Percentiles rank a stretch among this genome's conserved stretches.
Conservation (phyloP, 2,888 invertebrate genomes). For the Cryptops parisi region DNA sequence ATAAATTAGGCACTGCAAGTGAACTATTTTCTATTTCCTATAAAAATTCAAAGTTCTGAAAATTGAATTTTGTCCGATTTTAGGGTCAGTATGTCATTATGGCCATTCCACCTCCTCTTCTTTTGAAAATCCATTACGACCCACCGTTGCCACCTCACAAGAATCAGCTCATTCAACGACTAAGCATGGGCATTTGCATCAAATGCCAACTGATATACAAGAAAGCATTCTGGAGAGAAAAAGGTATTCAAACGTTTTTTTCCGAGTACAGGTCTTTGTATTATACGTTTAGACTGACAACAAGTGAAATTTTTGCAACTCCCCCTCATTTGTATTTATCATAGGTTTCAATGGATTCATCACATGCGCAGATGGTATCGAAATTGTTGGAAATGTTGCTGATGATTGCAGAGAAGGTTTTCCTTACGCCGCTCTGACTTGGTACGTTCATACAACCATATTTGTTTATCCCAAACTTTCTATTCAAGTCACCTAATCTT, state of each 20-base stretch:
- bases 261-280: background rate
- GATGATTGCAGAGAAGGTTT: conserved; percentile 16
- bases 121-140: conserved; percentile 29
- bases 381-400: conserved; percentile 15
- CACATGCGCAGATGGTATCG: conserved; percentile 17
- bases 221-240: conserved; percentile 33
- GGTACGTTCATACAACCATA: too few species aligned
- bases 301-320: too few species aligned
- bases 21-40: too few species aligned
- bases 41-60: background rate
- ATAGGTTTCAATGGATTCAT: conserved; percentile 17
- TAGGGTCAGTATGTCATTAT: conserved; percentile 27
- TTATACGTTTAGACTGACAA: too few species aligned
- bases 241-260: conserved; percentile 23
- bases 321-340: too few species aligned
- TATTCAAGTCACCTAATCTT: too few species aligned
- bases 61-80: conserved; percentile 1
- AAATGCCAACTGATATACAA: conserved; percentile 34
- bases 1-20: too few species aligned
- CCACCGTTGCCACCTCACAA: conserved; percentile 29
- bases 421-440: conserved; percentile 14
- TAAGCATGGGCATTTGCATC: conserved; percentile 33
- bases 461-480: too few species aligned
- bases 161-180: conserved; percentile 28
- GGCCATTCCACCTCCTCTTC: conserved; percentile 29